Evolutionary conservation across 2,113 vertebrate genomes (phyloP).

Genomic region (Paradisaea rubra): DNA sequence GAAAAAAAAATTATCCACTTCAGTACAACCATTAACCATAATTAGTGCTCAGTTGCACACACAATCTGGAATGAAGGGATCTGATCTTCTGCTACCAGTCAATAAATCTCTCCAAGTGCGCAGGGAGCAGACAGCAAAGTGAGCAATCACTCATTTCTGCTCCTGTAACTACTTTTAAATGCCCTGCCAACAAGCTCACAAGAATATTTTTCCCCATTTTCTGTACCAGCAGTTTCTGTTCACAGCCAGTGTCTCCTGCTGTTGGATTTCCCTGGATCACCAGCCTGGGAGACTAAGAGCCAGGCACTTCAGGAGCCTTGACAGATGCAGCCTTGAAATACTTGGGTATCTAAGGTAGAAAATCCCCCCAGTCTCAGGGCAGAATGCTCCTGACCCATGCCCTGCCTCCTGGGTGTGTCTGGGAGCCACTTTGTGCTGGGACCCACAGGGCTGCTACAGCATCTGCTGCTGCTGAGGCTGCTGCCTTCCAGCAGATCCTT

Average conservation of each 20-base stretch:
- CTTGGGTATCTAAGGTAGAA: not conserved
- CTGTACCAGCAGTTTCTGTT: not conserved
- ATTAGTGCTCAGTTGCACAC: conserved; percentile 24
- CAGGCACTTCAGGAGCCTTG: not conserved
- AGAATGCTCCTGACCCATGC: not conserved
- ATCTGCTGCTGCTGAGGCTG: not conserved
- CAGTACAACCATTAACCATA: conserved; percentile 29
- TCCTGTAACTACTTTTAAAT: not conserved
- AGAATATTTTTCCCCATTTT: not conserved
- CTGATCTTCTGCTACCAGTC: conserved; percentile 18
- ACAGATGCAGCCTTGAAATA: not conserved
- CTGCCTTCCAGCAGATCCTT: not conserved
- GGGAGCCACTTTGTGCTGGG: not conserved
- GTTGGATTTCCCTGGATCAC: not conserved
- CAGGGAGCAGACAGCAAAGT: conserved; percentile 7
- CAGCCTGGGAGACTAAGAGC: not conserved
- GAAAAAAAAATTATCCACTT: not conserved
- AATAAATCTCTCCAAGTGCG: conserved; percentile 17
- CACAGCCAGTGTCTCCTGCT: not conserved
- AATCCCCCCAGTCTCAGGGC: not conserved
- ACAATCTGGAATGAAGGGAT: not conserved
- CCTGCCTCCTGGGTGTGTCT: not conserved
- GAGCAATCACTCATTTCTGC: not conserved
- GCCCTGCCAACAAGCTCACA: not conserved
- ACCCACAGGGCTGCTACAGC: not conserved